phyloP scores from a whole-genome alignment of 2,888 invertebrate genomes.

The Galerucella calmariensis region DNA sequence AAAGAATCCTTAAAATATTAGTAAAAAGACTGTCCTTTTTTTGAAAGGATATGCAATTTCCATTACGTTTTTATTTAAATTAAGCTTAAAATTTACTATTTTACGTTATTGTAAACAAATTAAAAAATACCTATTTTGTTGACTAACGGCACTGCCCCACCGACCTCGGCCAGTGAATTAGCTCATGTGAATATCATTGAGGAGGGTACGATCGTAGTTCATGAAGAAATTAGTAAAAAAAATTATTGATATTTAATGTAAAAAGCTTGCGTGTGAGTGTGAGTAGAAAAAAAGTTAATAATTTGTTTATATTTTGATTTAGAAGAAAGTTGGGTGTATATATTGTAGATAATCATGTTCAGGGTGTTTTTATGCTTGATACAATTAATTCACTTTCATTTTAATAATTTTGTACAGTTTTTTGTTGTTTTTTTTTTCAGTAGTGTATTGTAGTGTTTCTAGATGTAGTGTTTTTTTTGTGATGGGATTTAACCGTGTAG shows the following conservation, averaged over 20 bases:
- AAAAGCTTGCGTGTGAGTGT: conserved; percentile 57
- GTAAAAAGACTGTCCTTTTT: not conserved
- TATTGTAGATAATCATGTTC: conserved; percentile 55
- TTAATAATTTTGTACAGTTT: conserved; percentile 47
- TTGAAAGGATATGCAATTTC: too few species aligned
- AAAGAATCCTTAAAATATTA: not conserved
- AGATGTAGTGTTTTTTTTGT: conserved; percentile 41
- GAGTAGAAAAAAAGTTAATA: conserved; percentile 38
- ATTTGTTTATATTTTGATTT: conserved; percentile 47
- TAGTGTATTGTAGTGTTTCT: conserved; percentile 42
- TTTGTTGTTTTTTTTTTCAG: conserved; percentile 38
- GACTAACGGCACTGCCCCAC: conserved; percentile 45
- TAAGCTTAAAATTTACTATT: too few species aligned
- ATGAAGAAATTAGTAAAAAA: conserved; percentile 54
- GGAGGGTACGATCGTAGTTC: conserved; percentile 65
- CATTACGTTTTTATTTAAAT: too few species aligned
- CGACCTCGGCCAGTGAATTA: conserved; percentile 61
- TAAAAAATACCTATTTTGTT: conserved; percentile 22
- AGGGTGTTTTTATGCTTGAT: conserved; percentile 61
- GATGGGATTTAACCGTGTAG: conserved; percentile 20
- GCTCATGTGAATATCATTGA: conserved; percentile 59
- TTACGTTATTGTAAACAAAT: not conserved
- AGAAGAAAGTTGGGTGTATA: conserved; percentile 42
- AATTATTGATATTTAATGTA: conserved; percentile 49
- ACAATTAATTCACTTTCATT: conserved; percentile 57